phyloP scores from a whole-genome alignment of 2,888 invertebrate genomes.

The Chalcis sispes region DNA sequence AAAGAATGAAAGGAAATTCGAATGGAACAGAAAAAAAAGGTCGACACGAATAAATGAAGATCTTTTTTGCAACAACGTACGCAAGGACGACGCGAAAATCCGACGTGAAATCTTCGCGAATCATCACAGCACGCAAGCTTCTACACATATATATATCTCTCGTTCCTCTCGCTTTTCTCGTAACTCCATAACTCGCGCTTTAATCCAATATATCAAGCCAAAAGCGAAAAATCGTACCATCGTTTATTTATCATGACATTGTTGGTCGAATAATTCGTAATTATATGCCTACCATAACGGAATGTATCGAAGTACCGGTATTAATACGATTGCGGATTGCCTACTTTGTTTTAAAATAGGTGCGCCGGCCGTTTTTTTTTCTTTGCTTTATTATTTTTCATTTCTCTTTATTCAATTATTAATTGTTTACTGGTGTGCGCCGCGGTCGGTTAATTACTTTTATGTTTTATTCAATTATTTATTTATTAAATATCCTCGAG shows the following conservation, averaged over 20 bases:
- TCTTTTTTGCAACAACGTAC: constrained; percentile 1
- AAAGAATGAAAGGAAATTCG: too few species aligned
- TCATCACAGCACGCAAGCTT: constrained; percentile 43
- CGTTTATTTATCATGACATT: background rate
- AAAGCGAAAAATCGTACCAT: constrained; percentile 8
- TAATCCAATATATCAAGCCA: background rate
- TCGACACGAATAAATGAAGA: too few species aligned
- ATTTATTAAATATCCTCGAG: too few species aligned
- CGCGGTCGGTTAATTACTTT: background rate
- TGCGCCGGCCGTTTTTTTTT: constrained; percentile 30
- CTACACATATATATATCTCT: too few species aligned
- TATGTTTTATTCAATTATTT: background rate
- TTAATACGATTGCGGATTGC: constrained; percentile 37
- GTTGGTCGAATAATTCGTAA: constrained; percentile 42
- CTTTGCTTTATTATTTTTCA: background rate
- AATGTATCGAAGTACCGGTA: constrained; percentile 51
- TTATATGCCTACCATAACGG: constrained; percentile 32
- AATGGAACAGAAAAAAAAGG: too few species aligned
- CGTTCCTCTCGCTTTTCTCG: constrained; percentile 27
- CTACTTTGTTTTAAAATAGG: constrained; percentile 21
- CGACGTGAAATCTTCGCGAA: constrained; percentile 13
- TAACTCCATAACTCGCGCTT: constrained; percentile 9
- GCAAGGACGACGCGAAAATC: constrained; percentile 3
- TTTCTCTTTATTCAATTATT: too few species aligned
- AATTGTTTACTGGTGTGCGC: too few species aligned